Conservation (phyloP, 2,797 vertebrate genomes). For the Pristis pectinata region DNA sequence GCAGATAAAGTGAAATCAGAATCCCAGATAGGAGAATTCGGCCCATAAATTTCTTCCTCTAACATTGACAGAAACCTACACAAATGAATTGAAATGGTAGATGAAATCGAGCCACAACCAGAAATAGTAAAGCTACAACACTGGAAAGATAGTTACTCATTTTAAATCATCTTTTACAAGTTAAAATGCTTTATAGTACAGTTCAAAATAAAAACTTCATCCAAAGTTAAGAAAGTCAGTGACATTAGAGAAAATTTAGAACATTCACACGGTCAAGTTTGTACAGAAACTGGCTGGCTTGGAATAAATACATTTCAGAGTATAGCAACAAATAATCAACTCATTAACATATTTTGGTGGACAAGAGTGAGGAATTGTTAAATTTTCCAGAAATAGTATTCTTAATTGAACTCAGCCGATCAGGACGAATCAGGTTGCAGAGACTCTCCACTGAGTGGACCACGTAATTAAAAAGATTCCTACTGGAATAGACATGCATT, state of each 20-base stretch:
- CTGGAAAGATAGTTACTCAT: not conserved
- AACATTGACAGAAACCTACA: conserved; percentile 93
- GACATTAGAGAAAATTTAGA: not conserved
- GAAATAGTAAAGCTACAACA: not conserved
- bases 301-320: not conserved
- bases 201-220: not conserved
- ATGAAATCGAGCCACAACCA: not conserved
- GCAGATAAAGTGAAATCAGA: conserved; percentile 89
- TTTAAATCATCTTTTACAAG: not conserved
- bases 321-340: not conserved
- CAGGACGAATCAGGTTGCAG: no score
- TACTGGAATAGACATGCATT: not conserved
- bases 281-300: not conserved
- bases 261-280: not conserved
- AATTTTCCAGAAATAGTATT: not conserved
- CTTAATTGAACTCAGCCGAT: not conserved
- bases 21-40: conserved; percentile 96
- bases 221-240: not conserved
- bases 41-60: conserved; percentile 95
- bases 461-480: not conserved
- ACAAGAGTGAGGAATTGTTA: not conserved
- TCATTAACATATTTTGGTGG: not conserved
- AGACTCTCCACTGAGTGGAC: not conserved
- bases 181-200: not conserved
- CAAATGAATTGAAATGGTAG: not conserved